Evolutionary conservation across 2,797 vertebrate genomes (phyloP), one percentile per base, ranked within the genome.

Genomic region (Champsocephalus esox): DNA sequence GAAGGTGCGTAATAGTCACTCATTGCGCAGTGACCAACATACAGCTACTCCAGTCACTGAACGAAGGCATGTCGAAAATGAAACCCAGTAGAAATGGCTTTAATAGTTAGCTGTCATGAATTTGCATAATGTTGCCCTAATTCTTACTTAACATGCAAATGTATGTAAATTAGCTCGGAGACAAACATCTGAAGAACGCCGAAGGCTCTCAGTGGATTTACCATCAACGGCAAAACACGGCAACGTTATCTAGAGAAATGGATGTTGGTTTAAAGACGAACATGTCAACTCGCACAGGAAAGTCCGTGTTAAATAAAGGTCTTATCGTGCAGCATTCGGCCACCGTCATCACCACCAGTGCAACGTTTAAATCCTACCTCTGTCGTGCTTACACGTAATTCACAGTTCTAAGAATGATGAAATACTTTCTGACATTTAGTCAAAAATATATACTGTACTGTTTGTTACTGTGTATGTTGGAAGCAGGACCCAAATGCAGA

Each of bases 111-210:
- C 74, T 75, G 75, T 28, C 21, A 63, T 6, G 12, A 62, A 87
- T 85, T 85, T 87, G 51, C 80, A 87, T 85, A 77, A 49, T 73
- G 49, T 66, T 74, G 48, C 60, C 68, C 57, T 86, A 63, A 72
- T 87, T 87, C 81, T 72, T 44, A 84, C 77, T 92, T 76, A 70
- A 75, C 58, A 90, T 88, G 86, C 60, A 85, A 80, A 91, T 90
- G 1, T 76, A 87, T 91, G 85, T 19, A 82, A 89, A 90, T 89
- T 21, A 76, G 19, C 79, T 49, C 4, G 9, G 67, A 77, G 66
- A 51, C 82, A 84, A 81, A 79, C 75, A 79, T 77, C 61, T 58
- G 55, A 72, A 66, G 69, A 80, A 64, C 75, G 73, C 70, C 38
- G 63, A 62, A 54, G 58, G 59, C 57, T 68, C 65, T 55, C 59